A percentile compares a stretch with the other conserved stretches of the same genome.
These are phyloP conservation scores for Netelia melanura DNA, from an alignment of 2,888 invertebrate species.

Conservation along the genomic window DNA sequence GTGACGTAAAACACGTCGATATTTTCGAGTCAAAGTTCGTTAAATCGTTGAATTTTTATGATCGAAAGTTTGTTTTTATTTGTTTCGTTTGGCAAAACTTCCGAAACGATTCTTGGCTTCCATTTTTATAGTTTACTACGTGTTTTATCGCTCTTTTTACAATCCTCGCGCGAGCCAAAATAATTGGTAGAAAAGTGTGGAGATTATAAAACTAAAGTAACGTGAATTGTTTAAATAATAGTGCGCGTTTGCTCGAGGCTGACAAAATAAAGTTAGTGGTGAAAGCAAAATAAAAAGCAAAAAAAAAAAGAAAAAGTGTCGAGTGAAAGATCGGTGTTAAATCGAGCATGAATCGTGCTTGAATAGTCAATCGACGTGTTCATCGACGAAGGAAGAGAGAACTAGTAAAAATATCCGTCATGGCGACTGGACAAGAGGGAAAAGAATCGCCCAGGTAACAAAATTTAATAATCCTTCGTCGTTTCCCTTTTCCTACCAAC, in stretches of 20 bases:
- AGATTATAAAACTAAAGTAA: constrained; percentile 4
- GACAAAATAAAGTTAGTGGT: constrained; percentile 22
- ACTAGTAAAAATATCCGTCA: constrained; percentile 66
- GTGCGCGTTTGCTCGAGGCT: constrained; percentile 14
- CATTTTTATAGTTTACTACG: constrained; percentile 16
- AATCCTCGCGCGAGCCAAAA: background rate
- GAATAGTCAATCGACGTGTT: constrained; percentile 5
- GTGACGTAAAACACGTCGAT: background rate
- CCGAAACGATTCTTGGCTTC: constrained; percentile 32
- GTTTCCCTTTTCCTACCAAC: background rate
- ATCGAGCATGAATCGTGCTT: constrained; percentile 1
- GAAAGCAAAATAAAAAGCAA: background rate
- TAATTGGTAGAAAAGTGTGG: background rate
- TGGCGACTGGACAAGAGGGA: constrained; percentile 82
- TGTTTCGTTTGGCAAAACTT: background rate
- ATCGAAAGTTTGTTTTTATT: constrained; percentile 20
- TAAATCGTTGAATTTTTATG: constrained; percentile 44
- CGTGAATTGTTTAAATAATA: constrained; percentile 9
- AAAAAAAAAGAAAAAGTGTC: constrained; percentile 35
- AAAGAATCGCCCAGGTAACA: constrained; percentile 83
- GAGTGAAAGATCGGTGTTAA: constrained; percentile 21
- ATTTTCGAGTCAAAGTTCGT: constrained; percentile 42
- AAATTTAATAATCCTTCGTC: constrained; percentile 28
- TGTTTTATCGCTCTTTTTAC: background rate
- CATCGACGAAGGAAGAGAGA: constrained; percentile 10